Evolutionary conservation across 2,888 invertebrate genomes (phyloP).

Genomic region (Dicyrtoma fusca): DNA sequence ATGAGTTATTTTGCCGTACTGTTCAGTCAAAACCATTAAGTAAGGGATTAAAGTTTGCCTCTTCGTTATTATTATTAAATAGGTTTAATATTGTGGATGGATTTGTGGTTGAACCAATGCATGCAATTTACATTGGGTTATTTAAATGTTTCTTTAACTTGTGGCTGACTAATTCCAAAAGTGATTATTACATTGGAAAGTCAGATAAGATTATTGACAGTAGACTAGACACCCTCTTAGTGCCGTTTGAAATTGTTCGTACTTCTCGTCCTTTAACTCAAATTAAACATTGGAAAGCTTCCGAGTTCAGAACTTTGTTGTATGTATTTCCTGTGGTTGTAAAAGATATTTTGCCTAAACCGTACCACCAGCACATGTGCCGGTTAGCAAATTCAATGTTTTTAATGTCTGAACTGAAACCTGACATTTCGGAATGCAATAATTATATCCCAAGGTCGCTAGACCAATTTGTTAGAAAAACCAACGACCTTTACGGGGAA

Average conservation of each 20-base stretch:
- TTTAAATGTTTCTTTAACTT: conserved; percentile 21
- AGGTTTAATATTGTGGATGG: conserved; percentile 41
- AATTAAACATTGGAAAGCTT: neutral
- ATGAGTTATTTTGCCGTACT: neutral
- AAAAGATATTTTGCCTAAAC: neutral
- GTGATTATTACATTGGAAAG: conserved; percentile 37
- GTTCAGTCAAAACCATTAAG: too few relatives aligned
- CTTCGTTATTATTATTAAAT: conserved; percentile 18
- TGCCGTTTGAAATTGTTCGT: neutral
- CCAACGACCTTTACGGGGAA: neutral
- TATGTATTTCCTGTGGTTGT: neutral
- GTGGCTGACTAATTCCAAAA: conserved; percentile 33
- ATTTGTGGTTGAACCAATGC: conserved; percentile 41
- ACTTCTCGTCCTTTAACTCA: neutral
- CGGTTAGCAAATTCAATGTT: neutral
- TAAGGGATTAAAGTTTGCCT: conserved; percentile 34
- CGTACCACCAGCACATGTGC: neutral
- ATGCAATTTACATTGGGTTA: conserved; percentile 35
- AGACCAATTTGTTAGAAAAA: neutral
- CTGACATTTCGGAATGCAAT: neutral
- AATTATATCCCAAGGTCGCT: neutral
- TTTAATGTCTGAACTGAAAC: neutral
- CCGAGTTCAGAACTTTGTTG: neutral
- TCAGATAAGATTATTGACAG: neutral
- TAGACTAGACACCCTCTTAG: neutral